Conservation (phyloP, 2,797 vertebrate species). For the Pseudopleuronectes americanus region DNA sequence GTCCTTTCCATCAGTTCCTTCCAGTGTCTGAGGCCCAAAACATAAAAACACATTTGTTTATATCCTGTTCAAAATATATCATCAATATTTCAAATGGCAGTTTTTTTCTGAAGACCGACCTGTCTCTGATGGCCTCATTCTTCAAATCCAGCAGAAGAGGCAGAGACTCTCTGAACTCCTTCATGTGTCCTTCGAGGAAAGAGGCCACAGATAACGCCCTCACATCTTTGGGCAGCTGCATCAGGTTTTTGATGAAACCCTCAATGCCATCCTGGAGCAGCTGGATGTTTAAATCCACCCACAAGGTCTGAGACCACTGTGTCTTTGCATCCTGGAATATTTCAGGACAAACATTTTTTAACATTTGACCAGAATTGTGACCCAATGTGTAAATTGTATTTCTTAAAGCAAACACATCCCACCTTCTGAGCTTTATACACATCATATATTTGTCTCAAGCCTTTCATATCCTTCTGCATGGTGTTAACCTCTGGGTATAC, state of each 20-base stretch:
- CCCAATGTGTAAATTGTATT: background rate
- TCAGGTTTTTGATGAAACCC: conserved; percentile 85
- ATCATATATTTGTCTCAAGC: conserved; percentile 88
- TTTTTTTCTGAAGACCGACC: conserved; percentile 75
- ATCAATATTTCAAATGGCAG: background rate
- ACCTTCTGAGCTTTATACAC: conserved; percentile 89
- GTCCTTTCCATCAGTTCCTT: conserved; percentile 91
- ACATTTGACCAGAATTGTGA: background rate
- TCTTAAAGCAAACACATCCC: conserved; percentile 21
- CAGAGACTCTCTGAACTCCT: conserved; percentile 93
- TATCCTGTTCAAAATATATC: background rate
- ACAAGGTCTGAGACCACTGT: conserved; percentile 94
- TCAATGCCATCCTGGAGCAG: conserved; percentile 92
- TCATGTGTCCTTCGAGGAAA: conserved; percentile 90
- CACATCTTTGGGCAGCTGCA: conserved; percentile 87
- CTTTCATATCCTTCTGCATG: conserved; percentile 90
- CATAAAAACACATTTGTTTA: background rate
- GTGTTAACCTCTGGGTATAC: conserved; percentile 85
- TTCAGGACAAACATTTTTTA: conserved; percentile 15
- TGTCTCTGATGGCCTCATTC: conserved; percentile 93
- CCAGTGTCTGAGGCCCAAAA: conserved; percentile 88
- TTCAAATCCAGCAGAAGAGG: conserved; percentile 94
- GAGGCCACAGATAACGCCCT: conserved; percentile 84
- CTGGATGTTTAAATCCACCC: conserved; percentile 92
- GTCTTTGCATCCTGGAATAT: conserved; percentile 86